Evolutionary conservation across 2,888 invertebrate species (phyloP), one percentile per base, ranked within the genome.

Genomic region (Aphidoletes aphidimyza): DNA sequence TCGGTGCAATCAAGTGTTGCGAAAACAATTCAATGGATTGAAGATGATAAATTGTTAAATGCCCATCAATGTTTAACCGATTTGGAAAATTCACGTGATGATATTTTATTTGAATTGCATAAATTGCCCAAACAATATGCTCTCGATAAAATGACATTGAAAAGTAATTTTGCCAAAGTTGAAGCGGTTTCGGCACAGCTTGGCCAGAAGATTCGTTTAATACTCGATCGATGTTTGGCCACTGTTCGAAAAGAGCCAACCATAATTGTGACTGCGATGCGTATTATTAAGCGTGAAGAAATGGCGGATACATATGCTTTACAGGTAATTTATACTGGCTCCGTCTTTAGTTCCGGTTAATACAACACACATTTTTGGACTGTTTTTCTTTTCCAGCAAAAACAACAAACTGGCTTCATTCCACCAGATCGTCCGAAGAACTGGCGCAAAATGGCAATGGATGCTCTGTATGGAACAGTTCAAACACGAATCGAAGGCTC

Each of bases 271-370:
- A 98, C 98, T 9, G 98, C 97, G 0, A 90, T 99, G 49, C 92
- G 99, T 86, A 98, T 99, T 85, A 97, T 99, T 87, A 99, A 99
- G 89, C 92, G 99, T 85, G 99, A 99, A 89, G 98, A 99, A 88
- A 96, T 96, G 90, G 94, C 96, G 45, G 99, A 99, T 91, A 93
- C 94, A 87, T 95, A 96, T 90, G 96, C 97, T 14, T 88, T 95
- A 86, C 94, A 95, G 89, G 92, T 92, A 87, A n/a, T n/a, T n/a
- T n/a, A n/a, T n/a, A 39, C 81, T 85, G 34, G 19, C 17, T 54
- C 9, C 5, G 54, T 22, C 17, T 8, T 54, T 8, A 54, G 54
- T 26, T 69, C 37, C 8, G 30, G 30, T 36, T 17, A 49, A 8
- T 19, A 9, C 54, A 14, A 6, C 5, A 54, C 17, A 22, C 59